Percentiles rank a stretch among this genome's conserved stretches.
These are phyloP conservation scores for Taeniopygia guttata DNA, from an alignment of 2,797 vertebrate species.

Conservation along the genomic window DNA sequence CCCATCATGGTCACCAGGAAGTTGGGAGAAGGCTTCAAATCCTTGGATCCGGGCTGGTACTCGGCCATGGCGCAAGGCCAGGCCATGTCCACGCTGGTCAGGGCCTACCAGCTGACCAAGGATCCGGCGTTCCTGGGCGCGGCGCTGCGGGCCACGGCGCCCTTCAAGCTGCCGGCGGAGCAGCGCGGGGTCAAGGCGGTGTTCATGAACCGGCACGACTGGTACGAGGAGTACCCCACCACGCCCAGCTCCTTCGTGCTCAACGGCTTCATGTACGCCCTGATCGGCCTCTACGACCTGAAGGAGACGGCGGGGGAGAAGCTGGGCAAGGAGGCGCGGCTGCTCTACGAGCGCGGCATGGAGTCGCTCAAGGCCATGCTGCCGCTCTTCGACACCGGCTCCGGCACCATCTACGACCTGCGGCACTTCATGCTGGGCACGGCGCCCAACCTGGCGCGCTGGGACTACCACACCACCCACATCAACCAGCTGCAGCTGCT, in stretches of 20 bases:
- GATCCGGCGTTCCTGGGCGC: conserved; percentile 86
- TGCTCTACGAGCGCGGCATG: conserved; percentile 90
- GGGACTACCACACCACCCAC: conserved; percentile 99
- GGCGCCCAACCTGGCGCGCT: conserved; percentile 95
- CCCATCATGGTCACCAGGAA: conserved; percentile 98
- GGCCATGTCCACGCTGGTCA: conserved; percentile 94
- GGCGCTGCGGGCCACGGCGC: conserved; percentile 87
- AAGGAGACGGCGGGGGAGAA: conserved; percentile 90
- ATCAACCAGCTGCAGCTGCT: conserved; percentile 98
- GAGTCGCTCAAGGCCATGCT: conserved; percentile 96
- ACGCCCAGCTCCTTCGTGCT: conserved; percentile 95
- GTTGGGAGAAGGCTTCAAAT: conserved; percentile 91
- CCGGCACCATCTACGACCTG: conserved; percentile 97
- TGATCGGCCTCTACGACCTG: conserved; percentile 92
- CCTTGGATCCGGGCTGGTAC: conserved; percentile 97
- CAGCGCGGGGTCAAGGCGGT: conserved; percentile 92
- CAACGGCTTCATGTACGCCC: conserved; percentile 97
- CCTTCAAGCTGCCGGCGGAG: conserved; percentile 88
- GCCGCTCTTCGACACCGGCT: conserved; percentile 94
- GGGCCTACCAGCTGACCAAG: conserved; percentile 93
- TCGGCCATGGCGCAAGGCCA: conserved; percentile 99
- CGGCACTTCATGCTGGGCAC: conserved; percentile 93
- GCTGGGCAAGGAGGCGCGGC: conserved; percentile 83
- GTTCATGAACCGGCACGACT: conserved; percentile 94
- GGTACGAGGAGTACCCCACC: conserved; percentile 99